Conservation (phyloP, 2,888 invertebrate species). For the Ennomos quercinarius region DNA sequence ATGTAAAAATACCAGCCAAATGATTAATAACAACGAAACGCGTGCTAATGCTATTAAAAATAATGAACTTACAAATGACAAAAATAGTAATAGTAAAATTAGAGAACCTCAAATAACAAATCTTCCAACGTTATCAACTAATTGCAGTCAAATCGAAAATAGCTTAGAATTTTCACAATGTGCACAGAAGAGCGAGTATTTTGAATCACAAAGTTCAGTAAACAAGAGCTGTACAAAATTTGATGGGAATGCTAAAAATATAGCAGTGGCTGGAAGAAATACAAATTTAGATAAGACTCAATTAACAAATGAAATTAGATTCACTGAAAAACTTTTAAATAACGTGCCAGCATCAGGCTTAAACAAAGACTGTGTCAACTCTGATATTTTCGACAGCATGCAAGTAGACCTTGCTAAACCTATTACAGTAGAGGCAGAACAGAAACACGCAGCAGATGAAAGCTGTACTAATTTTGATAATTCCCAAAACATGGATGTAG, state of each 20-base stretch:
- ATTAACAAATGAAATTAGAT: background rate
- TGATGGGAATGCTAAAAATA: background rate
- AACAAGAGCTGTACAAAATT: conserved; percentile 2
- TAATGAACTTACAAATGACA: too few relatives aligned
- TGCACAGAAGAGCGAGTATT: conserved; percentile 7
- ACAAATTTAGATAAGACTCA: background rate
- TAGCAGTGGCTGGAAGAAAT: background rate
- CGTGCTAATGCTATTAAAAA: too few relatives aligned
- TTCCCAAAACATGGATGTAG: conserved; percentile 25
- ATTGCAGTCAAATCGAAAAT: background rate
- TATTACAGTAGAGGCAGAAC: too few relatives aligned
- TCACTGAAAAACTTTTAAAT: background rate
- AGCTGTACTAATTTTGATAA: conserved; percentile 15
- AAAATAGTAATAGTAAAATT: too few relatives aligned
- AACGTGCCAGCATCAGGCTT: background rate
- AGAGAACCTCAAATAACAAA: too few relatives aligned
- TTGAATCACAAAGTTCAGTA: background rate
- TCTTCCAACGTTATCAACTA: background rate
- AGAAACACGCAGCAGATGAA: background rate
- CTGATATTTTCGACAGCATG: conserved; percentile 9
- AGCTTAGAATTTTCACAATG: conserved; percentile 2
- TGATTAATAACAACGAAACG: too few relatives aligned
- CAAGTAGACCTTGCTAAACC: conserved; percentile 7
- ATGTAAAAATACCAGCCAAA: too few relatives aligned
- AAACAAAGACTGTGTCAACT: conserved; percentile 23